Evolutionary conservation across 2,888 invertebrate species (phyloP), one percentile per base, ranked within the genome.

Genomic region (Rapana venosa): DNA sequence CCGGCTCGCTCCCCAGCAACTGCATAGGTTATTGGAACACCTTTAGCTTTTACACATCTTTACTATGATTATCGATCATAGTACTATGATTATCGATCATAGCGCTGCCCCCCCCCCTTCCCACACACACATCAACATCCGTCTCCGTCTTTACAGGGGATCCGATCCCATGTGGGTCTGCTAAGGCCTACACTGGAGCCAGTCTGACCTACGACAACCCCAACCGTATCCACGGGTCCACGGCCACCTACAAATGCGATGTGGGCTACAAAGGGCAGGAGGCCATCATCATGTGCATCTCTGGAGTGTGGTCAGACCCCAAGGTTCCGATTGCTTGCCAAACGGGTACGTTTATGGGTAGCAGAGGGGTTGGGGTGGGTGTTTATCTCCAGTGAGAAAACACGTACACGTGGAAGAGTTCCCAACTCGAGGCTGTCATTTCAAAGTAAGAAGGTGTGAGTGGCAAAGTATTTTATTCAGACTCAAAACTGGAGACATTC

Each of bases 281-380:
- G 11, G 58, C 86, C 22, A 86, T 86, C 58, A 30, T 86, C 32
- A 86, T 86, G 86, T 86, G 86, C 6, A 66, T 35, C 86, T 86
- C 86, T 8, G 86, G 86, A 0, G 61, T 58, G 0, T 86, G 86
- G 86, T 32, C 32, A 4, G 32, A 32, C 22, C 86, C 86, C 35
- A 86, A 58, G 32, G 35, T 86, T 66, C 15, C 13, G 35, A 35
- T 86, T 15, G 26, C 61, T 1, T 86, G 86, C 22, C 30, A 5
- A 5, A 13, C 15, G 20, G 85, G 85, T 85, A 61, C 15, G 85
- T 56, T 47, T n/a, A n/a, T n/a, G n/a, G n/a, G n/a, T n/a, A n/a
- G 36, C 36, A 22, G 77, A 35, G 77, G 77, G 13, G 0, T n/a
- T n/a, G 17, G 61, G 61, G 61, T 61, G 13, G 13, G 17, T 61